These are phyloP conservation scores for Campoplex nolae DNA, from an alignment of 2,888 invertebrate genomes.

Conservation along the genomic window DNA sequence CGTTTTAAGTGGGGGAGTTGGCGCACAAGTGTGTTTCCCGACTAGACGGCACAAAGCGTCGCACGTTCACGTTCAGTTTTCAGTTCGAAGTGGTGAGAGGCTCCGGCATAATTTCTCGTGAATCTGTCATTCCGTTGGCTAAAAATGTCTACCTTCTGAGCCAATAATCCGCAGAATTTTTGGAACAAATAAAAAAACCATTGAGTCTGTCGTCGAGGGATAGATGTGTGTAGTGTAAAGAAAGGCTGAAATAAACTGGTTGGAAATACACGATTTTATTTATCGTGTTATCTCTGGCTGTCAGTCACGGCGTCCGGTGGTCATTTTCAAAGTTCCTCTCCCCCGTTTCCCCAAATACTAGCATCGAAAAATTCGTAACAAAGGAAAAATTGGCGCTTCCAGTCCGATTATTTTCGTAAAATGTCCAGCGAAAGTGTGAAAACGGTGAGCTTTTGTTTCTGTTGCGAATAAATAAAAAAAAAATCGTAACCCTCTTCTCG, in stretches of 20 bases:
- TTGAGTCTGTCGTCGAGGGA: conserved; percentile 32
- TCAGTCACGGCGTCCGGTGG: conserved; percentile 67
- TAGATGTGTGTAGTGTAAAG: neutral
- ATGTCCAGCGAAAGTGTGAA: conserved; percentile 83
- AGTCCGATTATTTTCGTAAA: conserved; percentile 26
- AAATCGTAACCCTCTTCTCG: conserved; percentile 29
- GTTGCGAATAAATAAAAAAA: neutral
- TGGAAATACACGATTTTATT: conserved; percentile 19
- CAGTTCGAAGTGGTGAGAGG: conserved; percentile 10
- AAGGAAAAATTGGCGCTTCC: neutral
- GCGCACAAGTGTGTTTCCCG: conserved; percentile 26
- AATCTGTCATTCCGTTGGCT: conserved; percentile 29
- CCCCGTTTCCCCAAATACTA: neutral
- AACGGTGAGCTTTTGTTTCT: conserved; percentile 76
- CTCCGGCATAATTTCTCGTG: conserved; percentile 33
- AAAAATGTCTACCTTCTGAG: conserved; percentile 13
- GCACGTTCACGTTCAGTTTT: conserved; percentile 1
- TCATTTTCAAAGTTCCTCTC: conserved; percentile 23
- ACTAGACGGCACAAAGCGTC: neutral
- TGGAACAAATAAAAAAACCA: conserved; percentile 19
- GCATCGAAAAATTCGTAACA: conserved; percentile 4
- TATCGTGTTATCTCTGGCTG: conserved; percentile 59
- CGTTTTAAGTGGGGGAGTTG: neutral
- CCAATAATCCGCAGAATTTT: conserved; percentile 54
- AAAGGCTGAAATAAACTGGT: conserved; percentile 57